Evolutionary conservation across 2,113 vertebrate genomes (phyloP).

Genomic region (Cyphotilapia sp.): DNA sequence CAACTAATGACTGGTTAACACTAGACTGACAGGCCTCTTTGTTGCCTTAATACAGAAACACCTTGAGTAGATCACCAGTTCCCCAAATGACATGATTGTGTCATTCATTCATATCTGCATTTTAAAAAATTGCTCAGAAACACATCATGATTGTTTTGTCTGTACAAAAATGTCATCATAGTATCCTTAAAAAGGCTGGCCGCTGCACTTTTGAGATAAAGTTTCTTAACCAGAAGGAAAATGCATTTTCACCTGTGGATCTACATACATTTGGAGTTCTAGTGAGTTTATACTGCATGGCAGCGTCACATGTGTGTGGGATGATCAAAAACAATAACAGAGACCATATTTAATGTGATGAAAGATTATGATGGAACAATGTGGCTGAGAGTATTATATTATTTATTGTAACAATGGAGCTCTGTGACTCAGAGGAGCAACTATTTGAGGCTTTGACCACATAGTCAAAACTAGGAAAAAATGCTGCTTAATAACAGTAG

Average conservation of each 20-base stretch:
- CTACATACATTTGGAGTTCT: neutral
- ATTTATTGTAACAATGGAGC: neutral
- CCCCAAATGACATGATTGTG: accelerated
- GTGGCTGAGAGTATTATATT: neutral
- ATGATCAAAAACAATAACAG: neutral
- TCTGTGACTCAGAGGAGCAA: neutral
- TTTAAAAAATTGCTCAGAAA: neutral
- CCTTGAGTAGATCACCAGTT: neutral
- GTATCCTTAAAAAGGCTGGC: neutral
- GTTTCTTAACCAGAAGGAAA: neutral
- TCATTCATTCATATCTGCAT: neutral
- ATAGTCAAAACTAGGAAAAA: neutral
- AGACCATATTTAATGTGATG: neutral
- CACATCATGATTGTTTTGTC: neutral
- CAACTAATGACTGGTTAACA: neutral
- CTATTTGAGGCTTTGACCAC: neutral
- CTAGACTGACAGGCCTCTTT: accelerated
- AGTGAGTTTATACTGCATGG: neutral
- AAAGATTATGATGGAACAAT: neutral
- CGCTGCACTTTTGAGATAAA: neutral
- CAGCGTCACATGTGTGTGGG: neutral
- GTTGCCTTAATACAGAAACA: neutral
- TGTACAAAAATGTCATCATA: neutral
- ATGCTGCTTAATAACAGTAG: neutral
- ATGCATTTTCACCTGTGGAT: neutral